Evolutionary conservation across 2,113 vertebrate genomes (phyloP).

Genomic region (Tympanuchus pallidicinctus): DNA sequence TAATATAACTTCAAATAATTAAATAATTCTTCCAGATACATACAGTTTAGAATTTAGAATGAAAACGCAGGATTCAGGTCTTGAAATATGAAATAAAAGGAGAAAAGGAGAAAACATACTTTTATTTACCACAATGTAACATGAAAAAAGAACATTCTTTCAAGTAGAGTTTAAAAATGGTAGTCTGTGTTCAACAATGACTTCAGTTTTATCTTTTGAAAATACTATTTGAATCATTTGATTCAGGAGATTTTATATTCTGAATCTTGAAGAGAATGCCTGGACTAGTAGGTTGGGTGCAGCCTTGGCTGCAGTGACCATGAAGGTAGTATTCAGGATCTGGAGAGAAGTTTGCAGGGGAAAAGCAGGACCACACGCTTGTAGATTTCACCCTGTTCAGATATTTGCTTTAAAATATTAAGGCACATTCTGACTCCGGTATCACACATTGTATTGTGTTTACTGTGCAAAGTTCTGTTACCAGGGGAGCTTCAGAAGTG

Average conservation of each 20-base stretch:
- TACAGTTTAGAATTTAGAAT: neutral
- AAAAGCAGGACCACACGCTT: neutral
- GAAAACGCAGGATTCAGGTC: neutral
- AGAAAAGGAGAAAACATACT: neutral
- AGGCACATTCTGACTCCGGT: neutral
- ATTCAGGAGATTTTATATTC: neutral
- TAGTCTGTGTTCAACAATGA: neutral
- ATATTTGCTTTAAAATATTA: neutral
- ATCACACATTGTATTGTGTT: too few relatives aligned
- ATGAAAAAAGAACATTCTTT: neutral
- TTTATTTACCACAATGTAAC: neutral
- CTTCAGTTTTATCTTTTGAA: neutral
- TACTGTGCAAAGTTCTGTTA: too few relatives aligned
- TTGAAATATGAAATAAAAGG: neutral
- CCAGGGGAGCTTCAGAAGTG: too few relatives aligned
- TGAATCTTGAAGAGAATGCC: neutral
- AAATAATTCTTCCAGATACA: neutral
- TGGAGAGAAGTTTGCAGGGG: neutral
- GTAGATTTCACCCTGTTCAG: neutral
- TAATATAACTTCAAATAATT: neutral
- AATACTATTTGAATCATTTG: neutral
- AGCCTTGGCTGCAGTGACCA: neutral
- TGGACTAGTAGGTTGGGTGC: neutral
- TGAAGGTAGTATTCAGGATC: neutral
- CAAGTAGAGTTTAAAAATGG: neutral